phyloP scores from a whole-genome alignment of 2,113 vertebrate species.

The Zeus faber region DNA sequence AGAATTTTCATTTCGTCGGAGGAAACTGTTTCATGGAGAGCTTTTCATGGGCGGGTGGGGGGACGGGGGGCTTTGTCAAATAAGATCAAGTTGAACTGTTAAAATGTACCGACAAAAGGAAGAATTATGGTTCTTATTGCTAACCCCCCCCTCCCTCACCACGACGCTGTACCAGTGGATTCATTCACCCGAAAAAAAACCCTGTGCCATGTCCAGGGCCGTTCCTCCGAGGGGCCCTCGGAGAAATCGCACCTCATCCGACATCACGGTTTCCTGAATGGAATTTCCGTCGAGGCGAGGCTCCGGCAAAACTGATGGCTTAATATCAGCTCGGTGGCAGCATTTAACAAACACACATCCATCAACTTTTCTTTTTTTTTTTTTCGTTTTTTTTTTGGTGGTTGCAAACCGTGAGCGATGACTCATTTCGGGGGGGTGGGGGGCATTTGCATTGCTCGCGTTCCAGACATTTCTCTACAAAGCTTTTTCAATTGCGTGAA shows the following conservation, averaged over 20 bases:
- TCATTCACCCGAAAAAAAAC: constrained; percentile 48
- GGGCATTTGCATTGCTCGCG: constrained; percentile 24
- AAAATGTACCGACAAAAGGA: constrained; percentile 43
- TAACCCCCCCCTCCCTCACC: constrained; percentile 36
- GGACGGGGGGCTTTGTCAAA: constrained; percentile 10
- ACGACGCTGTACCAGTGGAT: constrained; percentile 26
- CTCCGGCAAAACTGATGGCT: constrained; percentile 55
- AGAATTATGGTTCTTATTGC: constrained; percentile 48
- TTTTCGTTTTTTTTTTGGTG: too few relatives aligned
- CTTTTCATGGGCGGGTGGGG: constrained; percentile 13
- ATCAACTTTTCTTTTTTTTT: constrained; percentile 40
- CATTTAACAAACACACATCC: constrained; percentile 56
- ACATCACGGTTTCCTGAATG: constrained; percentile 38
- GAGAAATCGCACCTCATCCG: constrained; percentile 35
- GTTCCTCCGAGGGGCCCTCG: constrained; percentile 57
- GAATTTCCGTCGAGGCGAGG: constrained; percentile 39
- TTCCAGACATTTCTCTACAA: constrained; percentile 1
- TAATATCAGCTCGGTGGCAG: constrained; percentile 45
- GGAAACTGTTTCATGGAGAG: constrained; percentile 31
- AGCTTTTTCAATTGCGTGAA: constrained; percentile 16
- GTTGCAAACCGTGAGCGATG: constrained; percentile 44
- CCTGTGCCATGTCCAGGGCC: constrained; percentile 33
- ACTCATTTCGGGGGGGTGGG: constrained; percentile 35
- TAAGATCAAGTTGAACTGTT: constrained; percentile 29
- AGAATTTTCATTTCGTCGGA: constrained; percentile 47